Base-by-base conservation (phyloP, 2,113 vertebrate species). In the Tachycineta bicolor region DNA sequence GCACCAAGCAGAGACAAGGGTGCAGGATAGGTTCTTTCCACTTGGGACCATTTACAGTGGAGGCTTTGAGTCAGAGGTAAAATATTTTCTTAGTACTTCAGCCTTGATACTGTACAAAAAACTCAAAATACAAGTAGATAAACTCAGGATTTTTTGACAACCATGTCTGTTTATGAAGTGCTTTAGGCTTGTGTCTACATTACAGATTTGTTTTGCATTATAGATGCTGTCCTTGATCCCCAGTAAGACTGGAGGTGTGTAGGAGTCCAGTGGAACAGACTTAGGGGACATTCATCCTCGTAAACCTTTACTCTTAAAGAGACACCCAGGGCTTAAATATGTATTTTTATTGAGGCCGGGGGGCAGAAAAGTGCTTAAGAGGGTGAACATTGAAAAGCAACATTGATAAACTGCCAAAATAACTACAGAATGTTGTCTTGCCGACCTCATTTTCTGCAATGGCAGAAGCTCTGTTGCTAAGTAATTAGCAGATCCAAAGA, bases 401-500 rank as follows among this genome's bases (percentile, higher is more conserved):
- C 14, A 33, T 70, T 50, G 82, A 21, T 46, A 85, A 93, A 86
- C 31, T 52, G 34, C 49, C 63, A 63, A 75, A 83, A 84, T 68
- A 71, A 63, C 47, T 60, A 29, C 19, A 86, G 34, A 56, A 58
- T 88, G 10, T 70, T 81, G 39, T 58, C 33, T 76, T 47, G 20
- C 13, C 0, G 0, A 62, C 37, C 28, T 92, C 10, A 46, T 80
- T 77, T 93, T 81, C 71, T 86, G 47, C 14, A 90, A 71, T 4
- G 2, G 43, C 34, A 80, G 58, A 60, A 83, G 56, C 50, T 90
- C 47, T 67, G 68, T 89, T 93, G 86, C 80, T 94, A 92, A 92
- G 91, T 89, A 94, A 89, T 92, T 93, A 95, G 47, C 20, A 59
- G 50, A 88, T 19, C 24, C 46, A 76, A 83, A 83, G 78, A 88